Percentiles rank a stretch among this genome's conserved stretches.
phyloP scores from a whole-genome alignment of 2,888 invertebrate species.

The Neoascia interrupta region DNA sequence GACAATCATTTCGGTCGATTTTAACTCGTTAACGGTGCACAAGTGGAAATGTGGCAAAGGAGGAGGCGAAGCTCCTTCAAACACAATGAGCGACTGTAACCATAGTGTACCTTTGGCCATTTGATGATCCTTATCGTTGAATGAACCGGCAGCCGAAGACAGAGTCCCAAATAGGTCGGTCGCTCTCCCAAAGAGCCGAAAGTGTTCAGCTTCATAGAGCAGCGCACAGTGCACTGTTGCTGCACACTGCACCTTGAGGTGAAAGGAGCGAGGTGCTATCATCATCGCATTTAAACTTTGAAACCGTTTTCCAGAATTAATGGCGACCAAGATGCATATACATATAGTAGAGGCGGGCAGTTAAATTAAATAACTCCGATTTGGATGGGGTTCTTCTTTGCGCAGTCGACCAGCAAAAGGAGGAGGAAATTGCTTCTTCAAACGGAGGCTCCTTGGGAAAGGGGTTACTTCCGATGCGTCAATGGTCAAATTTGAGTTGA shows the following conservation, averaged over 20 bases:
- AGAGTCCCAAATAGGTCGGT: slow-evolving; percentile 55
- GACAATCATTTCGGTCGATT: neutral
- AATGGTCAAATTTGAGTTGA: too few species aligned
- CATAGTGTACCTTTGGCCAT: slow-evolving; percentile 68
- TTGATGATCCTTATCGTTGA: slow-evolving; percentile 61
- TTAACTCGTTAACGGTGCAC: slow-evolving; percentile 38
- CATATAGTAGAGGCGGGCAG: slow-evolving; percentile 66
- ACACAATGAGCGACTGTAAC: slow-evolving; percentile 59
- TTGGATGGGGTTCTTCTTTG: slow-evolving; percentile 8
- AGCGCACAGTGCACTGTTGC: slow-evolving; percentile 2
- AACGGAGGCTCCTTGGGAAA: too few species aligned
- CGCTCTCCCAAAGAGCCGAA: slow-evolving; percentile 56
- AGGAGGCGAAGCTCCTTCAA: slow-evolving; percentile 24
- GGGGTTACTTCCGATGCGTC: too few species aligned
- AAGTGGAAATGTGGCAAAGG: slow-evolving; percentile 41
- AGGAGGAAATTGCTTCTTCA: too few species aligned
- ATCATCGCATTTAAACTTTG: slow-evolving; percentile 67
- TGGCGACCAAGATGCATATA: slow-evolving; percentile 68
- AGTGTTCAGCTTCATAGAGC: slow-evolving; percentile 43
- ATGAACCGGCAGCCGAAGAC: slow-evolving; percentile 55
- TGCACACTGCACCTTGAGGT: slow-evolving; percentile 39
- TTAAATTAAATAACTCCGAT: slow-evolving; percentile 69
- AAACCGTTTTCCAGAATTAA: slow-evolving; percentile 66
- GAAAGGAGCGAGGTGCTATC: slow-evolving; percentile 67
- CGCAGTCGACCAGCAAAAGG: too few species aligned